Evolutionary conservation across 2,888 invertebrate genomes (phyloP).

Genomic region (Meteorus colon): DNA sequence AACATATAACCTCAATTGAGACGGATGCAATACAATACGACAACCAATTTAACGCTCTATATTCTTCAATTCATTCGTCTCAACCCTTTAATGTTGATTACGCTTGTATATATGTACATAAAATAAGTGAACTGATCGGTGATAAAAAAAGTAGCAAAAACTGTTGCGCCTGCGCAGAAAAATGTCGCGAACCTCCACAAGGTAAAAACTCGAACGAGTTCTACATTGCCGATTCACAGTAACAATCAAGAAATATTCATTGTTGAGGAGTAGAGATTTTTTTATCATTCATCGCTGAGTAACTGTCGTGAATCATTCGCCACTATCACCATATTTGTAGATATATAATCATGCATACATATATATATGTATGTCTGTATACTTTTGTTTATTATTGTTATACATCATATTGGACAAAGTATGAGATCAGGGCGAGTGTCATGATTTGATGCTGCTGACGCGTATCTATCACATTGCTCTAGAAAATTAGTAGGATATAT

Average conservation of each 20-base stretch:
- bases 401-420: background rate
- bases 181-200: too few relatives aligned
- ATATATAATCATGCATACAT: background rate
- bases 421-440: background rate
- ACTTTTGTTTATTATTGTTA: slow-evolving; percentile 7
- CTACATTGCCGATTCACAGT: too few relatives aligned
- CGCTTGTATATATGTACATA: background rate
- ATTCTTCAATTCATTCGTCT: background rate
- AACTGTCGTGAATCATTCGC: too few relatives aligned
- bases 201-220: too few relatives aligned
- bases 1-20: background rate
- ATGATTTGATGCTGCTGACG: background rate
- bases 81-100: background rate
- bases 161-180: background rate
- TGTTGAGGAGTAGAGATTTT: too few relatives aligned
- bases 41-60: background rate
- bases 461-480: background rate
- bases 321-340: too few relatives aligned
- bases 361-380: background rate
- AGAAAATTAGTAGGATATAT: background rate
- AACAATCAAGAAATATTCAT: too few relatives aligned
- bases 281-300: too few relatives aligned
- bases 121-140: background rate
- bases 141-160: background rate
- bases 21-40: background rate